phyloP scores from a whole-genome alignment of 1,140 invertebrate genomes.

The Ptiloglossa arizonensis region DNA sequence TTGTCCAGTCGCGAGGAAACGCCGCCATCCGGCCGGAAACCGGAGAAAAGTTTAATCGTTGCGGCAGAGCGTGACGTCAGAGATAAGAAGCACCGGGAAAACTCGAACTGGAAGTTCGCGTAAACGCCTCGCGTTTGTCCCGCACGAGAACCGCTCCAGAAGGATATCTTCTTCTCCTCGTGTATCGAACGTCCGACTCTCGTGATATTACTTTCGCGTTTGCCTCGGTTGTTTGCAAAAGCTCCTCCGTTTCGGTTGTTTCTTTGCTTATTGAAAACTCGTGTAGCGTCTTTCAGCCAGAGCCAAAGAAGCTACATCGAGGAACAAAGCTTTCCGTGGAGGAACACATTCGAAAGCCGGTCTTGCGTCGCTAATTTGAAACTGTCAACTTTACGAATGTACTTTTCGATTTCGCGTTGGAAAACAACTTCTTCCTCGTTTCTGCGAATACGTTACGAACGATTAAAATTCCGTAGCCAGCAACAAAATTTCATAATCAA shows the following conservation, averaged over 20 bases:
- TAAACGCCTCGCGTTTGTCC: conserved; percentile 17
- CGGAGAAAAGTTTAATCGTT: conserved; percentile 66
- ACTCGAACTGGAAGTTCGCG: neutral
- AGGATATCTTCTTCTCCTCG: neutral
- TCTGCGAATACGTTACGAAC: too few species aligned
- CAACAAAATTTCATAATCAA: too few species aligned
- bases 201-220: conserved; percentile 23
- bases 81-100: conserved; percentile 29
- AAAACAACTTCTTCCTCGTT: too few species aligned
- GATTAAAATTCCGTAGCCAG: too few species aligned
- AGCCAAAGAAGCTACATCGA: neutral
- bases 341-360: too few species aligned
- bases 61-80: conserved; percentile 29
- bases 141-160: neutral
- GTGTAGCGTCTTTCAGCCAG: neutral
- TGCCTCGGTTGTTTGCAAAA: neutral
- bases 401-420: too few species aligned
- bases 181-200: conserved; percentile 15
- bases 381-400: too few species aligned
- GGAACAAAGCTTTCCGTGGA: neutral
- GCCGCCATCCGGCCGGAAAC: conserved; percentile 43
- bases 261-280: conserved; percentile 11
- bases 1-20: conserved; percentile 48
- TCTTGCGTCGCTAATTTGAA: too few species aligned
- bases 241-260: neutral